A percentile compares a stretch with the other conserved stretches of the same genome.
Conservation (phyloP, 2,797 vertebrate species). For the Coracias cyanogaster region DNA sequence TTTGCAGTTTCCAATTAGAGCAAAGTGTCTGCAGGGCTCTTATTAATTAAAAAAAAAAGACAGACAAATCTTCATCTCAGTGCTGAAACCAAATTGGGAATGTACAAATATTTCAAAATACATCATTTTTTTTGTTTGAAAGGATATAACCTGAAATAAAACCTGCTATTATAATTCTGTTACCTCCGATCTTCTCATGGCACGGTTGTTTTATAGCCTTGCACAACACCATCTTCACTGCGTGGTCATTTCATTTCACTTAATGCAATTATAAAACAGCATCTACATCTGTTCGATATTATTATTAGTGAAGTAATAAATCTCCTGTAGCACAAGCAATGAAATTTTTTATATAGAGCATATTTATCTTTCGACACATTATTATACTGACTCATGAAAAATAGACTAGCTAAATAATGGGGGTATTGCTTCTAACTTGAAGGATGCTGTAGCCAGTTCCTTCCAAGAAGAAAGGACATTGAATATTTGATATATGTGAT, state of each 20-base stretch:
- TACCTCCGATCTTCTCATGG: neutral
- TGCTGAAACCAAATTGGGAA: neutral
- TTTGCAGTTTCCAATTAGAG: neutral
- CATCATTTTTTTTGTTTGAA: neutral
- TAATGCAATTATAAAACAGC: neutral
- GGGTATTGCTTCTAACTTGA: neutral
- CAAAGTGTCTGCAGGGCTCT: neutral
- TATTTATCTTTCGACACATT: conserved; percentile 40
- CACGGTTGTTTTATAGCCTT: neutral
- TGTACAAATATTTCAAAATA: neutral
- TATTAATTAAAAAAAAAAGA: neutral
- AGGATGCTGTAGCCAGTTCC: neutral
- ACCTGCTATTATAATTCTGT: neutral
- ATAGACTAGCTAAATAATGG: neutral
- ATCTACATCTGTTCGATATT: neutral
- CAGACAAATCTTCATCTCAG: neutral
- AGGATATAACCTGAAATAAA: neutral
- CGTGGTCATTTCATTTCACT: neutral
- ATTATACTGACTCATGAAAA: conserved; percentile 21
- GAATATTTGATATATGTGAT: conserved; percentile 31
- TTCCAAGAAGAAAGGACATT: conserved; percentile 17
- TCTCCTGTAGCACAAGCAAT: neutral
- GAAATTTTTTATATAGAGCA: neutral
- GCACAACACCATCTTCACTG: neutral
- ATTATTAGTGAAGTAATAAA: conserved; percentile 20